Evolutionary conservation across 2,797 vertebrate genomes (phyloP), one percentile per base, ranked within the genome.

Genomic region (Cuniculus paca): DNA sequence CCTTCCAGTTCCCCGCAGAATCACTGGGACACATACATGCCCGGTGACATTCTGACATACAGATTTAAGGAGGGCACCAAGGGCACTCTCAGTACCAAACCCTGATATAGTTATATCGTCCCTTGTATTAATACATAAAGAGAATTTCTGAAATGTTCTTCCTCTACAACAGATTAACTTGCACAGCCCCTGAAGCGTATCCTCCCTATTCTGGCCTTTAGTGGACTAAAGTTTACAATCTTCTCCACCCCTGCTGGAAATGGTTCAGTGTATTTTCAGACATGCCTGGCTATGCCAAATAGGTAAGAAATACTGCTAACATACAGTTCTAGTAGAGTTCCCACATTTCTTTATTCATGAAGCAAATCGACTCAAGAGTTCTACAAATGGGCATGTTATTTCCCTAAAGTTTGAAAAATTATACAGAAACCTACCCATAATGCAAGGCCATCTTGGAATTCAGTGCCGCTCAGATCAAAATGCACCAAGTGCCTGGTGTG

Each of bases 311-410:
- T 11, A 54, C n/a, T 56, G 54, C 22, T 10, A n/a, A 79, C 9
- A 9, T 4, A 48, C 1, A 68, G 11, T 19, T 50, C 50, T 80
- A 14, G 34, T 7, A 26, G 0, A 50, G 9, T 90, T 81, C 92
- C 13, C 82, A 70, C 36, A 80, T 74, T 34, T 54, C 34, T 54
- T 74, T 74, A n/a, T 63, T 36, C 36, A 81, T 3, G 20, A 48
- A 31, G 12, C 34, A 63, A 81, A 91, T 12, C 34, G 45, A 42
- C 74, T 54, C 60, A 31, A 75, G 63, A 92, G 26, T 86, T 92
- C 50, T 24, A 34, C 42, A 65, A 70, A 80, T 48, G 61, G 85
- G 20, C 26, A 61, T 56, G n/a, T 70, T 36, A 74, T 56, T 75
- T 88, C 74, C 56, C 42, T 3, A 28, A 13, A 42, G 28, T 31